Conservation (phyloP, 2,797 vertebrate species). For the Oryzias dopingdopingensis region DNA sequence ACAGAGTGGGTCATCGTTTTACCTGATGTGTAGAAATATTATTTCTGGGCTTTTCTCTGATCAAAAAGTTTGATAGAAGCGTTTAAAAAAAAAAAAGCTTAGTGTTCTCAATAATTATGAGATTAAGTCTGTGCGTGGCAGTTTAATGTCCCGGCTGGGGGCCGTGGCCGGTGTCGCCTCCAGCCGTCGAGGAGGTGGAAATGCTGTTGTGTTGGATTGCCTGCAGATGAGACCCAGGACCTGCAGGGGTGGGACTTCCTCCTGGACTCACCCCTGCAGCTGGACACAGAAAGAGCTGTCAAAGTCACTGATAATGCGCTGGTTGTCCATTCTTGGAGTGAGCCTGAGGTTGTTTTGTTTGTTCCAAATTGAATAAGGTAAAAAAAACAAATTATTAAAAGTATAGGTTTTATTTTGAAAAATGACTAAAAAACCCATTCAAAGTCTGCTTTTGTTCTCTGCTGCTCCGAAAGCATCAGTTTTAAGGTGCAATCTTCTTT, state of each 20-base stretch:
- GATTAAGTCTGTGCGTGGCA: slow-evolving; percentile 52
- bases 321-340: slow-evolving; percentile 14
- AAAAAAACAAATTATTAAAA: slow-evolving; percentile 67
- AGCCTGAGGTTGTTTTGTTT: slow-evolving; percentile 1
- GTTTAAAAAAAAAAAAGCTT: slow-evolving; percentile 7
- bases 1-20: slow-evolving; percentile 23
- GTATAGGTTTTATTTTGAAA: slow-evolving; percentile 66
- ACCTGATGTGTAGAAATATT: slow-evolving; percentile 22
- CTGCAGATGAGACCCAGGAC: slow-evolving; percentile 82
- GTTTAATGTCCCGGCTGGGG: slow-evolving; percentile 84
- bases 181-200: slow-evolving; percentile 86
- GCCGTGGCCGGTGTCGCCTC: slow-evolving; percentile 79
- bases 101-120: slow-evolving; percentile 17
- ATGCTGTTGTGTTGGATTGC: slow-evolving; percentile 97
- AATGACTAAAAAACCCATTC: slow-evolving; percentile 50
- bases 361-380: slow-evolving; percentile 25
- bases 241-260: slow-evolving; percentile 84
- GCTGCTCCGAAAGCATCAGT: slow-evolving; percentile 38
- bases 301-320: slow-evolving; percentile 39
- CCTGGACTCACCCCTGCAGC: slow-evolving; percentile 90
- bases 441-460: slow-evolving; percentile 51
- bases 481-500: slow-evolving; percentile 46
- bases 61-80: slow-evolving; percentile 11
- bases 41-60: slow-evolving; percentile 20
- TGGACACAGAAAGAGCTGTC: slow-evolving; percentile 76